Base-by-base conservation (phyloP, 2,888 invertebrate genomes). In the Agrenia bidenticulata region DNA sequence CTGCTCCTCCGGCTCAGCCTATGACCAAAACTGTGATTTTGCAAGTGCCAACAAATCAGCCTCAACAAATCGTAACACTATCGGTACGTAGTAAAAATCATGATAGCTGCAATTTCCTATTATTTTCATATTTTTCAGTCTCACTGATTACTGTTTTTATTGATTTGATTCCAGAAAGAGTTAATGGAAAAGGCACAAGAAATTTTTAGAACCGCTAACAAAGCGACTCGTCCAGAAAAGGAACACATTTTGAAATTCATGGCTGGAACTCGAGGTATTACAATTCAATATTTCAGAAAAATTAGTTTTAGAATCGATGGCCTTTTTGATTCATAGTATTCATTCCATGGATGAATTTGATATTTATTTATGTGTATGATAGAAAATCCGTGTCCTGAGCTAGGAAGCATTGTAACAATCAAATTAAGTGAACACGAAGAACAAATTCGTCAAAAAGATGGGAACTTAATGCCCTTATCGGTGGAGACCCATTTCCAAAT, bases 401-500 rank as follows among this genome's bases (percentile, higher is more conserved):
- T 95, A 67, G 97, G 97, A 78, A 94, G 94, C 81, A 92, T 97
- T 76, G 90, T 97, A 7, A 96, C 95, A 62, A 96, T 98, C 76
- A 94, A 95, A 81, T 83, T 98, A 63, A 93, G 92, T 50, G 97
- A 98, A 81, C 89, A 90, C 79, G 88, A 86, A 77, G 96, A 97
- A 80, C 89, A 89, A 76, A 89, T 95, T 0, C 84, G 87, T 13
- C 93, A 94, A 78, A 84, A 89, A 0, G 94, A 95, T 80, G 92
- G 92, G 72, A 88, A 89, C 0, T 87, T 88, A 77, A 81, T 86
- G 23, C 86, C 87, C 0, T 89, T 92, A 81, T 82, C 91, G 59
- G 91, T 91, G 0, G 97, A 97, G 81, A 95, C 93, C 72, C 94
- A 94, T 81, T 97, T 98, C 86, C 94, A 97, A 80, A 93, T 98